Base-by-base conservation (phyloP, 2,797 vertebrate species). In the Heliangelus exortis region DNA sequence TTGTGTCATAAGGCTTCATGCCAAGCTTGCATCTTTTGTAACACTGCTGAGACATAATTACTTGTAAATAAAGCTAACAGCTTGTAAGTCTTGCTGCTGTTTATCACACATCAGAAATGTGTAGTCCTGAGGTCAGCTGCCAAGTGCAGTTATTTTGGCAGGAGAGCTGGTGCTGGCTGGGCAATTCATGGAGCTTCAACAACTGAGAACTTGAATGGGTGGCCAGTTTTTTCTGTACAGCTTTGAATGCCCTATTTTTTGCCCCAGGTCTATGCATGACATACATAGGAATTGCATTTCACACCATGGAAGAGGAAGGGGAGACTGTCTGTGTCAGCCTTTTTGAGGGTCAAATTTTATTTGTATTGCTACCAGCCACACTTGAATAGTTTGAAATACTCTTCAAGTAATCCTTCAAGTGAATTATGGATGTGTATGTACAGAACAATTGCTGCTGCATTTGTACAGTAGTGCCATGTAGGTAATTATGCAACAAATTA, bases 401-500 rank as follows among this genome's bases (percentile, higher is more conserved):
- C 14, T 79, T 95, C 34, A 34, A 61, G 43, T 82, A 71, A 57
- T 82, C 6, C 36, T 75, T 95, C 50, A 58, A 68, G 47, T 66
- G 55, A 95, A 54, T 93, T 59, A 6, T 47, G 43, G 69, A 41
- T 77, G 47, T 92, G 67, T 95, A 51, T 48, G 58, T 43, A 67
- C 10, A 78, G 65, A 68, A 62, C 1, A 0, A 47, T 75, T 26
- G 3, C 54, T 92, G 78, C 43, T 72, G 57, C 31, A 6, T 91
- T 66, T 83, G 34, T 92, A 74, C 36, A 72, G 45, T 79, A 88
- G 73, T 76, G 85, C 51, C 71, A 55, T 92, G 83, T 19, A 90
- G 86, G 68, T 73, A 55, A 88, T 96, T 94, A 80, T 68, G 71
- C 87, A 92, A 85, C 19, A 33, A 69, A n/a, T 77, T 86, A 88